Conservation (phyloP, 2,888 invertebrate species). For the Labia minor region DNA sequence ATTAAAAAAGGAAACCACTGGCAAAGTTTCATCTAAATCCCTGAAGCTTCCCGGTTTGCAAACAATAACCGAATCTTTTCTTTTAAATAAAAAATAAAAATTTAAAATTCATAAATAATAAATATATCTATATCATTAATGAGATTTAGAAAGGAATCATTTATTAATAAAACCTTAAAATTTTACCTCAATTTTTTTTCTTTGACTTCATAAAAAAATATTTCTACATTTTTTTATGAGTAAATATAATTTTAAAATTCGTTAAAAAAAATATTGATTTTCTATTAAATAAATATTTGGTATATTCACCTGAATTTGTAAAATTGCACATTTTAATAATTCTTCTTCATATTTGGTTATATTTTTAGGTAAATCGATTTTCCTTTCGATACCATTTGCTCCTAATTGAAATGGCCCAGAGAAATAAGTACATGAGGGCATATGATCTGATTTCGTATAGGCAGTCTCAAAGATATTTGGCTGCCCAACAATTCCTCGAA, state of each 20-base stretch:
- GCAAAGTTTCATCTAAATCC: too few species aligned
- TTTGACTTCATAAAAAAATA: too few species aligned
- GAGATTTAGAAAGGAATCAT: too few species aligned
- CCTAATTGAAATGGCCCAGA: background rate
- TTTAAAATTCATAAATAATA: too few species aligned
- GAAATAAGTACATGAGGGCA: background rate
- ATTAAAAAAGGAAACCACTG: too few species aligned
- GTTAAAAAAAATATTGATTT: background rate
- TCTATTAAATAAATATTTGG: background rate
- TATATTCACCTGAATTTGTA: background rate
- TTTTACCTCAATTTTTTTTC: too few species aligned
- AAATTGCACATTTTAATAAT: background rate
- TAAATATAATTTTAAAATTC: background rate
- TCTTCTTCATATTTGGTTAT: background rate
- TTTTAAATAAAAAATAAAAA: too few species aligned
- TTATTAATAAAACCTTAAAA: too few species aligned
- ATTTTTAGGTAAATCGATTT: background rate
- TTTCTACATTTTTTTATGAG: too few species aligned
- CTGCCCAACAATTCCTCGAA: background rate
- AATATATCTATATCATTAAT: too few species aligned
- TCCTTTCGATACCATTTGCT: background rate
- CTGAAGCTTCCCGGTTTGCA: too few species aligned
- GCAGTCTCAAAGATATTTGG: background rate
- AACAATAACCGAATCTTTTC: too few species aligned
- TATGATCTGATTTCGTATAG: background rate